These are phyloP conservation scores for Oedothorax gibbosus DNA, from an alignment of 1,140 invertebrate species.

Conservation along the genomic window DNA sequence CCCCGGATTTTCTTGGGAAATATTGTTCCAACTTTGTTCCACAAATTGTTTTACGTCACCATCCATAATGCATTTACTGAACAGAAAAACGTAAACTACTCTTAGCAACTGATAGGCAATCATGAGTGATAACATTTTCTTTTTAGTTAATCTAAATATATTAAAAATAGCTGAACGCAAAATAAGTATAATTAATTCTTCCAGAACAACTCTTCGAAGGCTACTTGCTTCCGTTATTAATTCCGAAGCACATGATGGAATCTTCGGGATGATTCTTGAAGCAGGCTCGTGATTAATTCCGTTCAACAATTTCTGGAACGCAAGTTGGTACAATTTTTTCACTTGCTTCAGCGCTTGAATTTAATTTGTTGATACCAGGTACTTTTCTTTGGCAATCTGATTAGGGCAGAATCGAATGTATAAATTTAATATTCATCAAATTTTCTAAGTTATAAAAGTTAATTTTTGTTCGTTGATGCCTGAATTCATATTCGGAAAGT, in stretches of 20 bases:
- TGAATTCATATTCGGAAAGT: too few species aligned
- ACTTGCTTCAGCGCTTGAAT: not conserved
- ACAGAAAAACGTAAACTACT: not conserved
- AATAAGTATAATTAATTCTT: slow-evolving; percentile 42
- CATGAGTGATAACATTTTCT: slow-evolving; percentile 18
- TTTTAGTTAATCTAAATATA: slow-evolving; percentile 24
- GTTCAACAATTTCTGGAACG: slow-evolving; percentile 23
- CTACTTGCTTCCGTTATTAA: slow-evolving; percentile 2
- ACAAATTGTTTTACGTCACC: too few species aligned
- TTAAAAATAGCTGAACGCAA: slow-evolving; percentile 29
- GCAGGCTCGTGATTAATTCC: slow-evolving; percentile 19
- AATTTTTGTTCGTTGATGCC: slow-evolving; percentile 9
- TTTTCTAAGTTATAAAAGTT: not conserved
- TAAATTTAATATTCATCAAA: slow-evolving; percentile 40
- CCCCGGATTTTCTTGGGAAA: too few species aligned
- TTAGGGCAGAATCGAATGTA: slow-evolving; percentile 5
- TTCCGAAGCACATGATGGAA: not conserved
- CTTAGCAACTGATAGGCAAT: not conserved
- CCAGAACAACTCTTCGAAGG: not conserved
- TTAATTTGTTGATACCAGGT: not conserved
- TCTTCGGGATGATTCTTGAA: not conserved
- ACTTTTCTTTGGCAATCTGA: not conserved
- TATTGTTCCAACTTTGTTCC: too few species aligned
- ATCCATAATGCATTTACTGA: not conserved
- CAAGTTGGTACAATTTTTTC: not conserved